Evolutionary conservation across 2,113 vertebrate species (phyloP).

Genomic region (Aspiorhynchus laticeps): DNA sequence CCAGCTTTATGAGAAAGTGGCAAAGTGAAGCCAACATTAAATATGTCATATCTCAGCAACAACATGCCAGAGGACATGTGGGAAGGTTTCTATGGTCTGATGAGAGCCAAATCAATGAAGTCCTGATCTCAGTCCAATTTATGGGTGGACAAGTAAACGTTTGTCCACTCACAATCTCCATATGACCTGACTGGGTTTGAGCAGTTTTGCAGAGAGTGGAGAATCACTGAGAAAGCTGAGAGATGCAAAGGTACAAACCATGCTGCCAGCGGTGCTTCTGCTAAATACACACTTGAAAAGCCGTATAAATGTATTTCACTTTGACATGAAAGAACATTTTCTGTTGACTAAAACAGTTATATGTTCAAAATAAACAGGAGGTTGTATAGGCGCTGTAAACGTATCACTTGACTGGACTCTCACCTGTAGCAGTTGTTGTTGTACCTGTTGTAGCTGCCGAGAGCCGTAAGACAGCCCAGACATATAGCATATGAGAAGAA

Average conservation of each 20-base stretch:
- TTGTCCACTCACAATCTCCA: background rate
- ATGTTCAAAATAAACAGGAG: background rate
- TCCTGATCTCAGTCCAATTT: background rate
- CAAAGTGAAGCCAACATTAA: background rate
- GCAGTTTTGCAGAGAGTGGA: background rate
- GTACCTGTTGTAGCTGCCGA: slow-evolving; percentile 97
- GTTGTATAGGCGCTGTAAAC: no score
- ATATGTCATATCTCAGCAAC: background rate
- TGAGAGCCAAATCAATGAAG: background rate
- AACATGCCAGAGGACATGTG: background rate
- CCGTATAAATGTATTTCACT: no score
- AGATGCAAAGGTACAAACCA: background rate
- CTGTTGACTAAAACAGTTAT: no score
- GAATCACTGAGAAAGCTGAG: background rate
- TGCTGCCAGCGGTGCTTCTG: no score
- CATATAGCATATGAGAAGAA: slow-evolving; percentile 99
- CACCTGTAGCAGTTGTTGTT: slow-evolving; percentile 99
- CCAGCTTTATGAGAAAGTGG: no score
- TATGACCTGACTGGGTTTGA: background rate
- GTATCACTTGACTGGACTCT: background rate
- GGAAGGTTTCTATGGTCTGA: background rate
- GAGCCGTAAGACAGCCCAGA: slow-evolving; percentile 92
- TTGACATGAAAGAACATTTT: no score
- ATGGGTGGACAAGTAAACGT: background rate
- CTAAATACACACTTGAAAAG: background rate